Evolutionary conservation across 1,140 invertebrate species (phyloP).

Genomic region (Brachionus asplanchnoidis): DNA sequence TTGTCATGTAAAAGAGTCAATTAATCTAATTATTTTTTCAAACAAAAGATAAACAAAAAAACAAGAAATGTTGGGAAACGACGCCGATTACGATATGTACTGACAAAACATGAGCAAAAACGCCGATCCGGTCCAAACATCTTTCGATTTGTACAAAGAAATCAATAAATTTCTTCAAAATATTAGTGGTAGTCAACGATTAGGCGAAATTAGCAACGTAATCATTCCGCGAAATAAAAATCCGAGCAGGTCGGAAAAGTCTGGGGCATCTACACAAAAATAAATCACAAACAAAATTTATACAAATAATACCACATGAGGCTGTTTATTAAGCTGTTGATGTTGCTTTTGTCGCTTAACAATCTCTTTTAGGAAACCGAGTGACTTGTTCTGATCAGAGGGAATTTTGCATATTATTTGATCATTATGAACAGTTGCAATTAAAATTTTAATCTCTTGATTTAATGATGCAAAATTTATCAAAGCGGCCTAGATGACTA

Average conservation of each 20-base stretch:
- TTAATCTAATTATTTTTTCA: not conserved
- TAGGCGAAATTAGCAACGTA: not conserved
- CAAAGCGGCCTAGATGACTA: conserved; percentile 5
- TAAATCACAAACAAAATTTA: not conserved
- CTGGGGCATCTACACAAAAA: not conserved
- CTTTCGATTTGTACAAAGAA: not conserved
- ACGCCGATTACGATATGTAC: not conserved
- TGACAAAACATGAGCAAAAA: not conserved
- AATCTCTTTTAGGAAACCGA: conserved; percentile 17
- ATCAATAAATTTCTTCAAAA: not conserved
- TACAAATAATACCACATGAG: not conserved
- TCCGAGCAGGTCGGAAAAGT: too few species aligned
- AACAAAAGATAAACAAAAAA: not conserved
- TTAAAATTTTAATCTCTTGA: conserved; percentile 14
- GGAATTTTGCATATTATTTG: conserved; percentile 33
- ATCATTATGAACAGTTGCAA: not conserved
- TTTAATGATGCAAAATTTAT: not conserved
- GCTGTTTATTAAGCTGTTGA: too few species aligned
- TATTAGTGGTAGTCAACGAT: not conserved
- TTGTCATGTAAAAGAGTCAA: too few species aligned
- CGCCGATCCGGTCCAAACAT: not conserved
- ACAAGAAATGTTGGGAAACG: not conserved
- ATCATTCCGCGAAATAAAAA: too few species aligned
- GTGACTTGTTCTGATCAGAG: conserved; percentile 1
- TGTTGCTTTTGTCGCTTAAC: conserved; percentile 26